Evolutionary conservation across 2,797 vertebrate species (phyloP), one percentile per base, ranked within the genome.

Genomic region (Gambusia yucatana): DNA sequence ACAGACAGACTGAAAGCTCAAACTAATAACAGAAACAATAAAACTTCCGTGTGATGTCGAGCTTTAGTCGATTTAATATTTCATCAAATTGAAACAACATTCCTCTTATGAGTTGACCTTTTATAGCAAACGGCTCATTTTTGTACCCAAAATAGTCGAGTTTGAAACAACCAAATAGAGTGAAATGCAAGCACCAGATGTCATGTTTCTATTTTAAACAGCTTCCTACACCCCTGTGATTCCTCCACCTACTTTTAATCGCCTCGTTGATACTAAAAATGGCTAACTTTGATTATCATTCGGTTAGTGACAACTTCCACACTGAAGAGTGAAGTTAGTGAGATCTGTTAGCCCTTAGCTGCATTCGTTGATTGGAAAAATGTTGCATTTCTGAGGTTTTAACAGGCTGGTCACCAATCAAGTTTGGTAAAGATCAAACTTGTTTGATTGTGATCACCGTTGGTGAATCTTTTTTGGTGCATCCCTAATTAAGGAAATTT

Each of bases 391-490:
- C 39, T 43, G 22, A 69, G 22, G 65, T 70, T 70, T 44, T 28
- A 14, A 70, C 11, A n/a, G 67, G 22, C 10, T 14, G 41, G 39
- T 44, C 67, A 28, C 41, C 41, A n/a, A 6, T 70, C 5, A 44
- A 70, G 36, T 39, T n/a, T 6, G 39, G 67, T 44, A 6, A 67
- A 16, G 6, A 71, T 71, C 25, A 71, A 71, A 28, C 43, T 46
- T 1, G 0, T 44, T n/a, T 28, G 41, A 44, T 16, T 44, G 39
- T 71, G 41, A 46, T 71, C 43, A 28, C n/a, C 3, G 6, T 25
- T 14, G n/a, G 39, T 69, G 65, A 11, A n/a, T 69, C 22, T 69
- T 69, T 69, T 43, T 69, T 39, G 39, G 67, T 17, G 67, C 67
- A 71, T 71, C 13, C 46, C 43, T 71, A 71, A 28, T 46, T 17